phyloP scores from a whole-genome alignment of 2,113 vertebrate genomes.

The Syngnathoides biaculeatus region DNA sequence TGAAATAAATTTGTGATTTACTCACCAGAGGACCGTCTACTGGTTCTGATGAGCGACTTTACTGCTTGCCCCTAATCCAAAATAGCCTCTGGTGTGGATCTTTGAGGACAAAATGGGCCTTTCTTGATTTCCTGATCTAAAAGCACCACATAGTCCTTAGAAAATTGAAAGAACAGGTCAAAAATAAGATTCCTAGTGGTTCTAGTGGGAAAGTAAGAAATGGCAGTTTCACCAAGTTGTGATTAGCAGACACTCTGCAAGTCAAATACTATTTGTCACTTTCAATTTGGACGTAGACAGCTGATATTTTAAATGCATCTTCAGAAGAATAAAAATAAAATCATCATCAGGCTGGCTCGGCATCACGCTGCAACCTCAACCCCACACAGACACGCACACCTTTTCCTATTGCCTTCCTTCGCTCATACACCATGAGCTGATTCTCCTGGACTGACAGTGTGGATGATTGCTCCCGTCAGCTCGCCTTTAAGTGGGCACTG shows the following conservation, averaged over 20 bases:
- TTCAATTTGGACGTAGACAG: background rate
- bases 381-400: constrained; percentile 19
- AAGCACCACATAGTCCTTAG: background rate
- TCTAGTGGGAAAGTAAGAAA: background rate
- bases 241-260: constrained; percentile 18
- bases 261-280: constrained; percentile 22
- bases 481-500: constrained; percentile 56
- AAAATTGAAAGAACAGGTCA: background rate
- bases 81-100: too few species aligned
- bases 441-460: constrained; percentile 51
- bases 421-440: constrained; percentile 28
- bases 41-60: too few species aligned
- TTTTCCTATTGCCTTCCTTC: constrained; percentile 25
- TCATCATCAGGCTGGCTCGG: background rate
- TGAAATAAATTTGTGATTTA: background rate
- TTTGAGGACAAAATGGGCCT: too few species aligned
- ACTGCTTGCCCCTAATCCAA: too few species aligned
- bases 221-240: constrained; percentile 1
- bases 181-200: background rate
- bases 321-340: constrained; percentile 24
- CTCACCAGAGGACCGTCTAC: too few species aligned
- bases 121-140: background rate
- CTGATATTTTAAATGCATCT: constrained; percentile 12
- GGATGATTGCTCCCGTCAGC: constrained; percentile 62
- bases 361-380: constrained; percentile 1